Conservation (phyloP, 2,888 invertebrate genomes). For the Hyles lineata region DNA sequence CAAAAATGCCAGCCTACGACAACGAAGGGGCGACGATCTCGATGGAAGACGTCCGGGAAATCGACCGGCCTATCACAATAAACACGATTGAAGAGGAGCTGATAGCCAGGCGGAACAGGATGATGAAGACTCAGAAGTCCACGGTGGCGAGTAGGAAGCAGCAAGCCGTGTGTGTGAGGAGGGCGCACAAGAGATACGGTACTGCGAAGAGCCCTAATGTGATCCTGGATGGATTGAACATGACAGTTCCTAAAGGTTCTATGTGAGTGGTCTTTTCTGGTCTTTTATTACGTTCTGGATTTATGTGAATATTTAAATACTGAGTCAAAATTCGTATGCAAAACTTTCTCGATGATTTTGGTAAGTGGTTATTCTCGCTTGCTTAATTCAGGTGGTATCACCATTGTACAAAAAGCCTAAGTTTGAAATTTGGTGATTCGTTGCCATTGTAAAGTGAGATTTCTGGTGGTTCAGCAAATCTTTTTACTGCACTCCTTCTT, state of each 20-base stretch:
- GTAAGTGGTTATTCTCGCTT: too few relatives aligned
- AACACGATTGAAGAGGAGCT: constrained; percentile 69
- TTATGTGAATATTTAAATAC: neutral
- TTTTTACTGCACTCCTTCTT: too few relatives aligned
- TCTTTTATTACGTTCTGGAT: constrained; percentile 12
- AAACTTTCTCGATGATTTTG: too few relatives aligned
- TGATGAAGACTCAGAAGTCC: constrained; percentile 87
- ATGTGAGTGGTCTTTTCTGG: constrained; percentile 87
- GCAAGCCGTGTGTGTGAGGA: constrained; percentile 93
- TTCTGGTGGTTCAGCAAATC: too few relatives aligned
- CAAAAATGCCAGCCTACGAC: constrained; percentile 79
- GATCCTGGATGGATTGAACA: constrained; percentile 94
- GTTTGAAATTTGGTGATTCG: too few relatives aligned
- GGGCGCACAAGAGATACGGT: constrained; percentile 94
- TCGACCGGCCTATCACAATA: constrained; percentile 59
- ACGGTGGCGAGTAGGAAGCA: constrained; percentile 89
- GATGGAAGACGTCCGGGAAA: constrained; percentile 72
- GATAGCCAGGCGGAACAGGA: constrained; percentile 59
- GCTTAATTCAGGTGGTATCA: too few relatives aligned
- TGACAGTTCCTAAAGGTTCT: constrained; percentile 95
- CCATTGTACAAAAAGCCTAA: too few relatives aligned
- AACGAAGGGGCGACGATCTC: constrained; percentile 80
- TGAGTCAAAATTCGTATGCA: too few relatives aligned
- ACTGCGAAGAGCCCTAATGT: constrained; percentile 90
- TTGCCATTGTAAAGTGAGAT: too few relatives aligned